Conservation (phyloP, 2,888 invertebrate species). For the Luffia ferchaultella region DNA sequence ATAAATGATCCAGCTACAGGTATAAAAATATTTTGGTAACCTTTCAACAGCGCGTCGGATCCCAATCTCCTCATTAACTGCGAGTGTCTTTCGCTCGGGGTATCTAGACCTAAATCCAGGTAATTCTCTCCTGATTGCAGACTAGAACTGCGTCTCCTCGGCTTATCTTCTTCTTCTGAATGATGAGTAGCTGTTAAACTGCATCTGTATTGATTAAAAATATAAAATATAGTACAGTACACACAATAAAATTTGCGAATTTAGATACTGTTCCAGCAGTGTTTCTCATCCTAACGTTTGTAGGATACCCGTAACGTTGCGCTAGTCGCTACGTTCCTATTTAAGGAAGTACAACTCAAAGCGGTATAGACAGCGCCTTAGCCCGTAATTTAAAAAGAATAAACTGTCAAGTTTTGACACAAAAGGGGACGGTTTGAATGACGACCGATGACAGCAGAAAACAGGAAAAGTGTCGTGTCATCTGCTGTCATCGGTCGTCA, state of each 20-base stretch:
- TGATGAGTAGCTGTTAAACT: conserved; percentile 33
- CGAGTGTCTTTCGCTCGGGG: conserved; percentile 39
- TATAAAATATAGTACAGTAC: neutral
- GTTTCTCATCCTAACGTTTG: too few relatives aligned
- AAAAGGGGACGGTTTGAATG: too few relatives aligned
- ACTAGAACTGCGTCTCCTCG: conserved; percentile 36
- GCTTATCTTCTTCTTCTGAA: conserved; percentile 39
- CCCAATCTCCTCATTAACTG: conserved; percentile 47
- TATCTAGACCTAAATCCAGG: conserved; percentile 49
- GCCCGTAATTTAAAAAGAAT: too few relatives aligned
- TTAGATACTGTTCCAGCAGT: neutral
- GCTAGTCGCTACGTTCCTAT: too few relatives aligned
- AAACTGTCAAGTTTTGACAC: too few relatives aligned
- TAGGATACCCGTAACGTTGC: too few relatives aligned
- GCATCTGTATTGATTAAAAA: conserved; percentile 30
- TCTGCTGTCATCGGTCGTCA: too few relatives aligned
- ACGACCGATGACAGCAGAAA: too few relatives aligned
- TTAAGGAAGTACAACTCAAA: too few relatives aligned
- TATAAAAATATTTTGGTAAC: conserved; percentile 1
- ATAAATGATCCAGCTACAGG: too few relatives aligned
- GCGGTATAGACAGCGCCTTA: too few relatives aligned
- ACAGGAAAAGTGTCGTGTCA: too few relatives aligned
- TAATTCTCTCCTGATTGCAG: conserved; percentile 55
- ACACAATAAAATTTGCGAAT: neutral
- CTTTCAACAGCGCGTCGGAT: conserved; percentile 31